Evolutionary conservation across 2,888 invertebrate species (phyloP).

Genomic region (Acronicta psi): DNA sequence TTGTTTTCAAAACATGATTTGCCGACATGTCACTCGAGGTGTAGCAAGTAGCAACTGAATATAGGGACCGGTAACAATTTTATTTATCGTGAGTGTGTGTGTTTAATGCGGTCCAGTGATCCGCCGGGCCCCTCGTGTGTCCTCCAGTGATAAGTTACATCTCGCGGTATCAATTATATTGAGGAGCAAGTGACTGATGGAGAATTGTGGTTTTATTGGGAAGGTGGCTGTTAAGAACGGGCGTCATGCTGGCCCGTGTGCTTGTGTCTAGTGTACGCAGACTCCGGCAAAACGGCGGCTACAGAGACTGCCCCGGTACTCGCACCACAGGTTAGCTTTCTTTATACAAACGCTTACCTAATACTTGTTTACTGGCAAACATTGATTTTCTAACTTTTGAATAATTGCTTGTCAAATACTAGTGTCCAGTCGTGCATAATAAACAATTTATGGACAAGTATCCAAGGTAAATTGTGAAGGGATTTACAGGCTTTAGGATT

Average conservation of each 20-base stretch:
- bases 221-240: conserved; percentile 69
- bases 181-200: conserved; percentile 81
- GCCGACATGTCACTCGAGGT: conserved; percentile 71
- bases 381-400: conserved; percentile 54
- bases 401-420: conserved; percentile 51
- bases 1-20: conserved; percentile 83
- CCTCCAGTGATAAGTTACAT: conserved; percentile 74
- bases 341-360: conserved; percentile 45
- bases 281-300: conserved; percentile 84
- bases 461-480: conserved; percentile 81
- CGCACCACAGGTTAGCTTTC: conserved; percentile 80
- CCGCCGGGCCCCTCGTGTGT: conserved; percentile 71
- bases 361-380: conserved; percentile 45
- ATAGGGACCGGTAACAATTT: conserved; percentile 78
- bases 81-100: conserved; percentile 79
- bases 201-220: conserved; percentile 75
- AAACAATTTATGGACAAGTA: conserved; percentile 66
- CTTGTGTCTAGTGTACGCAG: conserved; percentile 75
- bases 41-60: conserved; percentile 75
- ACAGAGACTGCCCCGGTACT: conserved; percentile 76
- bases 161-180: conserved; percentile 65
- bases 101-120: conserved; percentile 81
- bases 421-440: conserved; percentile 51
- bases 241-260: conserved; percentile 81
- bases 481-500: conserved; percentile 61